Base-by-base conservation (phyloP, 2,888 invertebrate genomes). In the Meliscaeva auricollis region DNA sequence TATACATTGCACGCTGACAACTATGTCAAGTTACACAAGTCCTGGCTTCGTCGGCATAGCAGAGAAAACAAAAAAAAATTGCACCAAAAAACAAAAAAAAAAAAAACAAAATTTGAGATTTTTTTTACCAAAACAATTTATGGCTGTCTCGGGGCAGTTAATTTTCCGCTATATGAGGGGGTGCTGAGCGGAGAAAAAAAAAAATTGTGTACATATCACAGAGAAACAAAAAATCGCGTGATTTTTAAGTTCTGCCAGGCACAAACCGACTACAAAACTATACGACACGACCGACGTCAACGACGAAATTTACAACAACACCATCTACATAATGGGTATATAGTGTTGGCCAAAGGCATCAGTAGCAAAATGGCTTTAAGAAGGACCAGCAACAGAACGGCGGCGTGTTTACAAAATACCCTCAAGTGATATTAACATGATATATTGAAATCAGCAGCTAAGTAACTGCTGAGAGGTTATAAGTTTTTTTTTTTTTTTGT, bases 1-100 rank as follows among this genome's bases (percentile, higher is more conserved):
- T 91, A 91, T 90, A 90, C 90, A 91, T 88, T 88, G 88, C 88
- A 89, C 88, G 89, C 90, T 91, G 91, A 91, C 91, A 91, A 90
- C 89, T 90, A 89, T 90, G 89, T 90, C 90, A 90, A 91, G 90
- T 85, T 81, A 85, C 84, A 84, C 75, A 84, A 80, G 84, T 64
- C 46, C 64, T 68, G 46, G 70, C 62, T 26, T 30, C 20, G 20
- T n/a, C 30, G 11, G 46, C 44, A 62, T 7, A 20, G 46, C 50
- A 35, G 44, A 62, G 20, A 32, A 62, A 62, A 62, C 5, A 62
- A 32, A 44, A 41, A 72, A 75, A 69, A 46, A 50, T 54, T 56
- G 68, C 77, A 78, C 56, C 38, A 72, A 70, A 76, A 76, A 58
- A 13, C 2, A 38, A 60, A 68, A 48, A 68, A 69, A 69, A 46